phyloP scores from a whole-genome alignment of 1,140 invertebrate species.

The Drosophila athabasca region DNA sequence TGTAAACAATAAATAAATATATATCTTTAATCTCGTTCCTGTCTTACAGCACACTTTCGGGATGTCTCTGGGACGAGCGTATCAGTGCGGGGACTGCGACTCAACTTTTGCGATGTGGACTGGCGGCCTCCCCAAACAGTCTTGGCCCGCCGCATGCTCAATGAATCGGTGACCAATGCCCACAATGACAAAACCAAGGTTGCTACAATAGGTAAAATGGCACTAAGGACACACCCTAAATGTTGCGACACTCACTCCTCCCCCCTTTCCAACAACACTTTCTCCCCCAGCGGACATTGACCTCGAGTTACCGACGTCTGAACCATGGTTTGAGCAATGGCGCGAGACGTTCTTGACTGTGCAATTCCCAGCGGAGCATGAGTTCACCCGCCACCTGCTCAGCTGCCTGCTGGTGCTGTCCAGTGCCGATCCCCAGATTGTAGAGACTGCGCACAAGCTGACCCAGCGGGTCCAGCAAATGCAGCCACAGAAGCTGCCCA shows the following conservation, averaged over 20 bases:
- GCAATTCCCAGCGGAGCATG: conserved; percentile 96
- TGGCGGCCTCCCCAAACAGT: conserved; percentile 91
- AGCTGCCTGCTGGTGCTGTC: conserved; percentile 95
- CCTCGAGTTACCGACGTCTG: conserved; percentile 88
- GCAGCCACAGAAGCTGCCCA: conserved; percentile 91
- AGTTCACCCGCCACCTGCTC: conserved; percentile 97
- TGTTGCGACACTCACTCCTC: neutral
- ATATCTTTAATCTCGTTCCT: neutral
- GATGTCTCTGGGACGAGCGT: conserved; percentile 91
- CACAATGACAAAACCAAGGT: conserved; percentile 87
- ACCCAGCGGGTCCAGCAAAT: conserved; percentile 91
- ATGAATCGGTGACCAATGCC: conserved; percentile 91
- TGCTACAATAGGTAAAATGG: conserved; percentile 83
- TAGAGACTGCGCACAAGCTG: conserved; percentile 91
- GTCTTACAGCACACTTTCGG: conserved; percentile 88
- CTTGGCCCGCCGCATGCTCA: conserved; percentile 92
- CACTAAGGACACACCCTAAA: neutral
- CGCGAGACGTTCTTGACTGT: conserved; percentile 95
- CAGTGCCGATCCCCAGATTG: conserved; percentile 91
- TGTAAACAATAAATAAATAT: conserved; percentile 21
- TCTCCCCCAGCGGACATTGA: conserved; percentile 80
- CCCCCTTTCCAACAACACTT: neutral
- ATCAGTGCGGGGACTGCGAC: conserved; percentile 90
- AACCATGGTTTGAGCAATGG: conserved; percentile 99
- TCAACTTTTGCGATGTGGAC: conserved; percentile 92